Base-by-base conservation (phyloP, 2,113 vertebrate genomes). In the Cairina moschata region DNA sequence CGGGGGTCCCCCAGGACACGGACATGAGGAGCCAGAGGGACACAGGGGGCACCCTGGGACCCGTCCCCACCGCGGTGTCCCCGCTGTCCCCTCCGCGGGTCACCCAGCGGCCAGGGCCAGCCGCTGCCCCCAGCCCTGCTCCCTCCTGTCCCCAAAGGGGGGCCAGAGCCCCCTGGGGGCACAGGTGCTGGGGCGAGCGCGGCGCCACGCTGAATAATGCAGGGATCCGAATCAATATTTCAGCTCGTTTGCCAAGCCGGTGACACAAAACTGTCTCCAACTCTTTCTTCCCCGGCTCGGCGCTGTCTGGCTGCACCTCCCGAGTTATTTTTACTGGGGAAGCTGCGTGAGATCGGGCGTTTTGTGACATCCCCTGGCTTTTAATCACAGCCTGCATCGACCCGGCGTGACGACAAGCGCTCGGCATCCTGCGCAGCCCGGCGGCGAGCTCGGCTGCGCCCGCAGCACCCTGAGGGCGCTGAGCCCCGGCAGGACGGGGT, bases 191-290 rank as follows among this genome's bases (percentile, higher is more conserved):
- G 89, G 73, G 22, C 6, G 0, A 75, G 54, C 28, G 14, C 63
- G 1, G 0, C 14, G 7, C 75, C 17, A 26, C 90, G 0, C 74
- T 93, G 82, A 95, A 96, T 94, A 93, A 97, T 81, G 78, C 88
- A 94, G 55, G 17, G 63, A 11, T 25, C 86, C 4, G 21, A 86
- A 94, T 93, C 85, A 91, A 93, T 95, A 83, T 94, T 90, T 90
- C 90, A 93, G 92, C 95, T 93, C 86, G 3, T 96, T 90, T 95
- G 63, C 86, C 71, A 91, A 91, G 72, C 84, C 2, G 80, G 79
- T 90, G 95, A 94, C 96, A 96, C 79, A 23, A 91, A 96, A 96
- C 93, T 96, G 95, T 95, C 95, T 96, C 83, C 4, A 0, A 93
- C 88, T 92, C 88, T 94, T 92, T 68, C 83, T 91, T 93, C 87